Percentiles rank a stretch among this genome's conserved stretches.
Evolutionary conservation across 2,888 invertebrate genomes (phyloP).

Genomic region (Athrips mouffetella): DNA sequence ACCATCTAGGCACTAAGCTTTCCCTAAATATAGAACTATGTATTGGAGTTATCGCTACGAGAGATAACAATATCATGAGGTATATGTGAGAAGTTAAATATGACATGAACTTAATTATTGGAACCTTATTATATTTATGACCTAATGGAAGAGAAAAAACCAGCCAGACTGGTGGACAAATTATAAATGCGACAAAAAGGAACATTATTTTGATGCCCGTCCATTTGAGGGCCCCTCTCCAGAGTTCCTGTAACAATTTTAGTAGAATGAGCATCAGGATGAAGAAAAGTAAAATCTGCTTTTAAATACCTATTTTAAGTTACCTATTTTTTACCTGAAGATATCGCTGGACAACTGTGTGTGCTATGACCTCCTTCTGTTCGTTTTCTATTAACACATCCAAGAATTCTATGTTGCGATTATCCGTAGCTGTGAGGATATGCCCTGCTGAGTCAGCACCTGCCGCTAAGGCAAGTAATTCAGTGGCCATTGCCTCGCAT

Average conservation of each 20-base stretch:
- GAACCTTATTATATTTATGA: slow-evolving; percentile 97
- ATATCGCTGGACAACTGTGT: slow-evolving; percentile 98
- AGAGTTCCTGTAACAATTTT: slow-evolving; percentile 87
- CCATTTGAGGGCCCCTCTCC: slow-evolving; percentile 98
- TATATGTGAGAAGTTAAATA: slow-evolving; percentile 99
- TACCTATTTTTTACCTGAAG: slow-evolving; percentile 88
- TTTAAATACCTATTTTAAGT: slow-evolving; percentile 46
- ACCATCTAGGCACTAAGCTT: slow-evolving; percentile 93
- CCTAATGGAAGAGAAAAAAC: slow-evolving; percentile 96
- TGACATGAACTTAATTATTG: slow-evolving; percentile 99
- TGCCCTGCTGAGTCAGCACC: slow-evolving; percentile 96
- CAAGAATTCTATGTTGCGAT: slow-evolving; percentile 94
- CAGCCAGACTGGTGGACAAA: slow-evolving; percentile 98
- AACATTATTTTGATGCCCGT: slow-evolving; percentile 96
- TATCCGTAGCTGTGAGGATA: slow-evolving; percentile 96
- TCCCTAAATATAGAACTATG: slow-evolving; percentile 87
- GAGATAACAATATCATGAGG: slow-evolving; percentile 93
- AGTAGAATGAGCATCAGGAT: not conserved
- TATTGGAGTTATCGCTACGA: slow-evolving; percentile 93
- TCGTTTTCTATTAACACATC: slow-evolving; percentile 99
- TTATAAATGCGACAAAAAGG: slow-evolving; percentile 93
- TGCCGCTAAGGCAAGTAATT: slow-evolving; percentile 94
- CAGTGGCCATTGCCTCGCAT: slow-evolving; percentile 98
- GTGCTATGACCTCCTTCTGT: slow-evolving; percentile 98
- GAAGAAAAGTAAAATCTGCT: not conserved